These are phyloP conservation scores for Cremastobaeus sp. DNA, from an alignment of 2,888 invertebrate species.

Conservation along the genomic window DNA sequence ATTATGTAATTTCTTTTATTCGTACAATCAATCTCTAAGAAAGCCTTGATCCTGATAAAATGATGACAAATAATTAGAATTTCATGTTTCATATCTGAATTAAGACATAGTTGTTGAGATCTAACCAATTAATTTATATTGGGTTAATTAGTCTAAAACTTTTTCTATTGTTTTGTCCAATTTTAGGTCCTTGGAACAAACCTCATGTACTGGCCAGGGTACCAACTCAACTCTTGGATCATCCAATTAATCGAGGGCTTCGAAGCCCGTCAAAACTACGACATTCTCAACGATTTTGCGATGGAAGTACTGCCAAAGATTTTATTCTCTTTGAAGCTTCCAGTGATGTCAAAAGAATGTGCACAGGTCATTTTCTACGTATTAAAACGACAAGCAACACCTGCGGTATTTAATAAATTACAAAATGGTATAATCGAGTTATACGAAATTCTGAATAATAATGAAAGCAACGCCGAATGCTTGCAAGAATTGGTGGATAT, in stretches of 20 bases:
- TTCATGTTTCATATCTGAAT: no score
- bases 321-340: slow-evolving; percentile 81
- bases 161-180: background rate
- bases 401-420: slow-evolving; percentile 83
- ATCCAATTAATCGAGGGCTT: slow-evolving; percentile 83
- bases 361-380: slow-evolving; percentile 84
- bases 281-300: slow-evolving; percentile 82
- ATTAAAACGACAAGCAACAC: slow-evolving; percentile 82
- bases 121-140: background rate
- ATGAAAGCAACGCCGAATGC: slow-evolving; percentile 79
- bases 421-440: slow-evolving; percentile 78
- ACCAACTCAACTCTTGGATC: slow-evolving; percentile 84
- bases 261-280: slow-evolving; percentile 79
- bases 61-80: no score
- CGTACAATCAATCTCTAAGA: no score
- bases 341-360: slow-evolving; percentile 80
- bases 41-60: no score
- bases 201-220: slow-evolving; percentile 82
- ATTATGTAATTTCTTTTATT: no score
- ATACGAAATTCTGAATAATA: slow-evolving; percentile 80
- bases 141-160: background rate
- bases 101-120: no score
- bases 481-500: slow-evolving; percentile 83
- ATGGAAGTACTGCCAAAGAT: slow-evolving; percentile 82
- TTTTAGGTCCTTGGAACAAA: slow-evolving; percentile 82